Evolutionary conservation across 2,113 vertebrate species (phyloP).

Genomic region (Cathartes aura): DNA sequence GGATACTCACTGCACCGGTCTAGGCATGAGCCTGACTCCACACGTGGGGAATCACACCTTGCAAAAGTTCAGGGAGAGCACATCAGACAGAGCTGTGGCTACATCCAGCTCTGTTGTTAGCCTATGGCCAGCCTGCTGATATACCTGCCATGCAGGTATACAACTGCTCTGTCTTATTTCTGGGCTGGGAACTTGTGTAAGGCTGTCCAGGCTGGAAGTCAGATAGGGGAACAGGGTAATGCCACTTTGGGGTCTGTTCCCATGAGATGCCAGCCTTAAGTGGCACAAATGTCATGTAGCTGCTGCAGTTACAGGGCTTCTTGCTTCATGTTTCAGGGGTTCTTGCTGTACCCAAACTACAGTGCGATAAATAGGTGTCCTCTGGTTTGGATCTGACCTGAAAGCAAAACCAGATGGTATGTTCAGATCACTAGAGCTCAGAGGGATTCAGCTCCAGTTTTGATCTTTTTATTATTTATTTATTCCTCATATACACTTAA

Average conservation of each 20-base stretch:
- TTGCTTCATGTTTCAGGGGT: neutral
- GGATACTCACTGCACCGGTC: neutral
- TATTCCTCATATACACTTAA: neutral
- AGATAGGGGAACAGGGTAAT: neutral
- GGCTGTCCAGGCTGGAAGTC: neutral
- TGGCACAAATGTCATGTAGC: neutral
- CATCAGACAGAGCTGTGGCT: neutral
- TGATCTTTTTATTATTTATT: neutral
- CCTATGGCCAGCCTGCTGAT: neutral
- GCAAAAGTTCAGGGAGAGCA: neutral
- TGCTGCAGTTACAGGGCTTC: neutral
- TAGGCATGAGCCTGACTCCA: neutral
- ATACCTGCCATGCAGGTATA: neutral
- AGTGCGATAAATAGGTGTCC: neutral
- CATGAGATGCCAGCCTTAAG: neutral
- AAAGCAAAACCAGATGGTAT: neutral
- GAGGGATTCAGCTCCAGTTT: neutral
- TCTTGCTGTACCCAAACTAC: neutral
- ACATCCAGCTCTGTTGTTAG: neutral
- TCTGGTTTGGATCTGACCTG: neutral
- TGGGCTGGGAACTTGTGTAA: neutral
- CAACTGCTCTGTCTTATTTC: neutral
- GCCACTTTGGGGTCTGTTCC: neutral
- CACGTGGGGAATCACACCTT: fast-evolving
- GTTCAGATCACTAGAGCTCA: neutral